Evolutionary conservation across 2,888 invertebrate species (phyloP), one percentile per base, ranked within the genome.

Genomic region (Sepiola atlantica): DNA sequence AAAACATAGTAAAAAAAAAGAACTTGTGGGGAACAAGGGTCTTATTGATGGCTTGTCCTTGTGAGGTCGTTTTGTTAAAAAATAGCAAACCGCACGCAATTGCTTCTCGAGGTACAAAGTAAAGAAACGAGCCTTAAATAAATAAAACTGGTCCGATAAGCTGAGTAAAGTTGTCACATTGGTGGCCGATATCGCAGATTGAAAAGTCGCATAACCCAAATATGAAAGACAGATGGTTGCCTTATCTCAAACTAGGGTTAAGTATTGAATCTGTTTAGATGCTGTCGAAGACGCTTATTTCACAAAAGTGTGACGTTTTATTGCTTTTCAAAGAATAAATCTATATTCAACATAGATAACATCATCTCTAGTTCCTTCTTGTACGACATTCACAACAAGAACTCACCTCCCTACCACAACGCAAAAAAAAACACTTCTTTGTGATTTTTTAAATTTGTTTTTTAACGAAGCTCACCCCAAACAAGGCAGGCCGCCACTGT

Each of bases 11-110:
- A 77, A 77, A 77, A 77, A 16, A 45, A 45, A 45, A 45, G 45
- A 45, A 8, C n/a, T n/a, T n/a, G 16, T n/a, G n/a, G n/a, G 18
- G n/a, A 77, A 77, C 77, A 77, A 77, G 77, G 77, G n/a, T 12
- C n/a, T n/a, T n/a, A 77, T 77, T 77, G 77, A 77, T 77, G 77
- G 77, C n/a, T 77, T 77, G 77, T 77, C 77, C 77, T 77, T 77
- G 77, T 77, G 77, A 18, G 77, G 77, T 77, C 77, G 77, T n/a
- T 77, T n/a, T 77, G n/a, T 77, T n/a, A 14, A 77, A 77, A 77
- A 77, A 77, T n/a, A 77, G n/a, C 77, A 77, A 77, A 18, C n/a
- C 16, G 77, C 18, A n/a, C 77, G 77, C 77, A 77, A 77, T 45
- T n/a, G 32, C 77, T 77, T 77, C 77, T n/a, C 77, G n/a, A n/a